Percentiles rank a stretch among this genome's conserved stretches.
These are phyloP conservation scores for Lordiphosa andalusiaca DNA, from an alignment of 2,888 invertebrate species.

Conservation along the genomic window DNA sequence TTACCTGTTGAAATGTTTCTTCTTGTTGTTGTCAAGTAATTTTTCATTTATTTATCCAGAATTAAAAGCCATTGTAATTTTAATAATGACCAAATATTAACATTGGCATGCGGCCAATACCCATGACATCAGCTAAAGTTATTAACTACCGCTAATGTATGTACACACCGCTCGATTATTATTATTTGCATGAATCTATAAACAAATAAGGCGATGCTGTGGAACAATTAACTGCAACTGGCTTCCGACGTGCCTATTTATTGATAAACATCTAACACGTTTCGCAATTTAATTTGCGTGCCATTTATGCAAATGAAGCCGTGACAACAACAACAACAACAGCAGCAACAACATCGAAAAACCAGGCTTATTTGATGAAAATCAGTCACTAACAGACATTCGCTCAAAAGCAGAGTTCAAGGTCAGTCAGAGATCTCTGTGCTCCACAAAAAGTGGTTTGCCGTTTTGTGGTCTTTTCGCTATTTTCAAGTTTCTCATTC, in stretches of 20 bases:
- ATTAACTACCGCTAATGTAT: constrained; percentile 5
- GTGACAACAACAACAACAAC: constrained; percentile 24
- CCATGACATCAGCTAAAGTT: constrained; percentile 24
- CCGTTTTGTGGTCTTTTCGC: constrained; percentile 4
- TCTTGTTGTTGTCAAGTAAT: too few relatives aligned
- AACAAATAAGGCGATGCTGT: constrained; percentile 12
- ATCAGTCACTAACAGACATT: constrained; percentile 25
- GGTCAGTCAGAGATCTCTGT: constrained; percentile 31
- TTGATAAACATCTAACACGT: constrained; percentile 71
- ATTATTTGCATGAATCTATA: constrained; percentile 4
- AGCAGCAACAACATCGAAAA: background rate
- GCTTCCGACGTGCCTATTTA: constrained; percentile 23
- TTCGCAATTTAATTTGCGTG: constrained; percentile 64
- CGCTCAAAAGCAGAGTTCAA: constrained; percentile 39
- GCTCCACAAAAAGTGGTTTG: constrained; percentile 10
- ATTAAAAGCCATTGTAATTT: too few relatives aligned
- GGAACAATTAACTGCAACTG: constrained; percentile 3
- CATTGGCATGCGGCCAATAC: constrained; percentile 29
- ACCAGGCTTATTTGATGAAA: constrained; percentile 17
- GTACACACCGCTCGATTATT: constrained; percentile 6
- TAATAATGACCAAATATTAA: constrained; percentile 15
- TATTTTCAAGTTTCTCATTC: constrained; percentile 17
- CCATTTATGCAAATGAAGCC: constrained; percentile 58
- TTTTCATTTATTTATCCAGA: too few relatives aligned
- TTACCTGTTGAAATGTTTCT: too few relatives aligned